Evolutionary conservation across 1,140 invertebrate species (phyloP).

Genomic region (Drosophila nebulosa): DNA sequence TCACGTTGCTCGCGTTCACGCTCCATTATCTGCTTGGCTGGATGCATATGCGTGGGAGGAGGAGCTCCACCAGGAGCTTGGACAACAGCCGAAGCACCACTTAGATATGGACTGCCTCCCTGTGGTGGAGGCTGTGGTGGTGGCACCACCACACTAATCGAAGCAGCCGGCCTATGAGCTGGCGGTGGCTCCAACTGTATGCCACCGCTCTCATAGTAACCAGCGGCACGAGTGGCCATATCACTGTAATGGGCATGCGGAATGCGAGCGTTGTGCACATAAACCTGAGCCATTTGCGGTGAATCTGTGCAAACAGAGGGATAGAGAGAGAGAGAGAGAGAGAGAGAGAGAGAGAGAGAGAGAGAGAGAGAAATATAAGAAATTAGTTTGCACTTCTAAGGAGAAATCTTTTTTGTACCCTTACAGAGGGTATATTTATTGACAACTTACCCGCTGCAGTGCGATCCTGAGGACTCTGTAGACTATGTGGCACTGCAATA

Average conservation of each 20-base stretch:
- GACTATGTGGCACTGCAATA: constrained; percentile 82
- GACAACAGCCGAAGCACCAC: constrained; percentile 41
- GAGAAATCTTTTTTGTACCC: too few relatives aligned
- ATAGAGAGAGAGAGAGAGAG: too few relatives aligned
- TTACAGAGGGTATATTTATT: too few relatives aligned
- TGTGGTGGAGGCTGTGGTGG: constrained; percentile 68
- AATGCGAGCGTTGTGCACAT: constrained; percentile 82
- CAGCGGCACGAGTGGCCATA: constrained; percentile 64
- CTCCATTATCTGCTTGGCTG: constrained; percentile 61
- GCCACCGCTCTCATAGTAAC: constrained; percentile 51
- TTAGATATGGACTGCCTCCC: constrained; percentile 83
- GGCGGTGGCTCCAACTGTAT: constrained; percentile 84
- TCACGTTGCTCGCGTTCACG: constrained; percentile 70
- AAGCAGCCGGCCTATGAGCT: constrained; percentile 83
- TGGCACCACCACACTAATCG: constrained; percentile 81
- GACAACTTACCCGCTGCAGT: constrained; percentile 86
- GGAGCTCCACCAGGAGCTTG: constrained; percentile 51
- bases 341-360: too few relatives aligned
- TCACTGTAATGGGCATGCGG: constrained; percentile 80
- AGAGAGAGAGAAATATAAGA: too few relatives aligned
- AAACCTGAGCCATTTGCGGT: constrained; percentile 87
- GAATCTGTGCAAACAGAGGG: too few relatives aligned
- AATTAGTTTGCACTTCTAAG: too few relatives aligned
- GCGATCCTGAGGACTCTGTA: constrained; percentile 88
- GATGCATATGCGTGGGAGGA: constrained; percentile 57